Conservation (phyloP, 2,113 vertebrate genomes). For the Antigone vipio region DNA sequence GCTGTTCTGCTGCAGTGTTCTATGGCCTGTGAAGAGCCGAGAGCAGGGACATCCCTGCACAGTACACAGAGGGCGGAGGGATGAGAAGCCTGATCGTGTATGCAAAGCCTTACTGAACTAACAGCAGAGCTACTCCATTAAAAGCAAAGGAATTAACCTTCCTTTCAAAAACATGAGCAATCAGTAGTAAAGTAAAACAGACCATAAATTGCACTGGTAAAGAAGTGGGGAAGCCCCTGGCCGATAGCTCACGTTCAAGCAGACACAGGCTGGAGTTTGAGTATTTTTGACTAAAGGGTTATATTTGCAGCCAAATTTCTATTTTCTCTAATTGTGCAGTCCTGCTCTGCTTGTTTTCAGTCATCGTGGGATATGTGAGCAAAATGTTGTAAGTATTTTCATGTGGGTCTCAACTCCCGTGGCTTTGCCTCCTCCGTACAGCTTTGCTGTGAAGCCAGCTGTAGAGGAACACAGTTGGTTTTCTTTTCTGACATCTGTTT, state of each 20-base stretch:
- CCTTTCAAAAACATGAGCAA: not conserved
- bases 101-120: not conserved
- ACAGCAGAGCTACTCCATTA: conserved; percentile 19
- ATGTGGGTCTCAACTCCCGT: not conserved
- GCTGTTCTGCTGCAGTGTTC: not conserved
- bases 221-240: conserved; percentile 10
- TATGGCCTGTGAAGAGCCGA: not conserved
- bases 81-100: not conserved
- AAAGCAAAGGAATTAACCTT: conserved; percentile 53
- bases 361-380: conserved; percentile 26
- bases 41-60: not conserved
- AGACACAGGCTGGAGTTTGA: not conserved
- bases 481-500: conserved; percentile 61
- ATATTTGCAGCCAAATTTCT: not conserved
- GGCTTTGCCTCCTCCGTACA: conserved; percentile 23
- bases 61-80: not conserved
- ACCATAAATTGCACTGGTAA: not conserved
- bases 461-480: conserved; percentile 55
- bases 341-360: conserved; percentile 35
- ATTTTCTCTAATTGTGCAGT: not conserved
- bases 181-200: conserved; percentile 1
- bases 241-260: not conserved
- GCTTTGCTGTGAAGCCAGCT: conserved; percentile 55
- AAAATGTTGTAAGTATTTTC: conserved; percentile 27
- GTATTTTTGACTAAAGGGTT: not conserved